Evolutionary conservation across 2,797 vertebrate genomes (phyloP).

Genomic region (Psittacula derbiana): DNA sequence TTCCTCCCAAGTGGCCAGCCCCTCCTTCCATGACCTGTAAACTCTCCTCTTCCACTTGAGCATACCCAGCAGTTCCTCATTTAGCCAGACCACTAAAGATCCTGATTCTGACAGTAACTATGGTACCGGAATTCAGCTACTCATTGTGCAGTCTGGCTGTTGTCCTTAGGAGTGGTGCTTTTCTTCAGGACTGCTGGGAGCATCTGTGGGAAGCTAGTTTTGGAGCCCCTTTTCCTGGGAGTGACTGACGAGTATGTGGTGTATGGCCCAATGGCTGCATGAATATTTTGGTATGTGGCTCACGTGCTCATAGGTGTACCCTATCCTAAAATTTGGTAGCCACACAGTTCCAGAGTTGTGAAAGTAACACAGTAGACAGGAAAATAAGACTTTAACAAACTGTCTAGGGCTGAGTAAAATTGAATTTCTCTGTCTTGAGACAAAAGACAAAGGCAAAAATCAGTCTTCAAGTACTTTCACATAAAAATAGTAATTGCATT

Average conservation of each 20-base stretch:
- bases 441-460: not conserved
- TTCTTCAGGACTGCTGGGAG: not conserved
- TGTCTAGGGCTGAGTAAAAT: not conserved
- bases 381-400: not conserved
- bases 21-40: no score
- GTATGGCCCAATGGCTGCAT: not conserved
- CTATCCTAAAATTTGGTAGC: not conserved
- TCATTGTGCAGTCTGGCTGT: rapidly evolving
- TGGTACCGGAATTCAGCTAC: not conserved
- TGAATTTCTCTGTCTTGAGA: not conserved
- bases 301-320: not conserved
- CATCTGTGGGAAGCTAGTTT: not conserved
- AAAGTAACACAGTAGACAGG: not conserved
- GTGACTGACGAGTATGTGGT: not conserved
- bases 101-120: not conserved
- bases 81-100: not conserved
- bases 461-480: not conserved
- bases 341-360: not conserved
- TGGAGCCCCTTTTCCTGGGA: not conserved
- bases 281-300: not conserved
- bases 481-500: not conserved
- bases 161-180: not conserved
- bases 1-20: no score
- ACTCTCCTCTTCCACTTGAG: no score
- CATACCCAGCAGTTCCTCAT: no score